Percentiles rank a stretch among this genome's conserved stretches.
phyloP scores from a whole-genome alignment of 2,113 vertebrate species.

The Nycticebus coucang region DNA sequence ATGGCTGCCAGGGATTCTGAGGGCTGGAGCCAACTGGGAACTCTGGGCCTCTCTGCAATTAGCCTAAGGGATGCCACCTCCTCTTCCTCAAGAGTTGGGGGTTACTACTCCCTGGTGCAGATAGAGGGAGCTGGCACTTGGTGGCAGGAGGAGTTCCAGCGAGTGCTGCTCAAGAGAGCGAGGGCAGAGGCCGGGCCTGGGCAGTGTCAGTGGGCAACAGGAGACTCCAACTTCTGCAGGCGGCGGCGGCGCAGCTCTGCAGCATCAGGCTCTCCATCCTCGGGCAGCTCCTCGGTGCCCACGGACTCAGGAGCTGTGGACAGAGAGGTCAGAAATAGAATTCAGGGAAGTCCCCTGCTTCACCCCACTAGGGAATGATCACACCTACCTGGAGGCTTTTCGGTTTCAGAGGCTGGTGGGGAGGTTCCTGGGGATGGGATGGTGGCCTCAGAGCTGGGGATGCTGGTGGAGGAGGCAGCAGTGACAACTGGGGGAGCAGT shows the following conservation, averaged over 20 bases:
- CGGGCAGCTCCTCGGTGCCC: slow-evolving; percentile 59
- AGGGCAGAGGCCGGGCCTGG: slow-evolving; percentile 6
- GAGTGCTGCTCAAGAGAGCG: slow-evolving; percentile 32
- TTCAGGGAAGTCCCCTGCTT: not conserved
- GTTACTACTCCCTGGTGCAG: slow-evolving; percentile 62
- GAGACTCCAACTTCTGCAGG: slow-evolving; percentile 90
- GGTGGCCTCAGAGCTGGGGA: slow-evolving; percentile 47
- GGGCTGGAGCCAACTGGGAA: not conserved
- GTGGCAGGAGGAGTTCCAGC: slow-evolving; percentile 63
- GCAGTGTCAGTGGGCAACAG: slow-evolving; percentile 87
- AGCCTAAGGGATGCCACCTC: slow-evolving; percentile 4
- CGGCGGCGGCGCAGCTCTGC: slow-evolving; percentile 92
- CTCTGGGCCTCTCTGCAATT: not conserved
- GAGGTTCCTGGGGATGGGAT: slow-evolving; percentile 38
- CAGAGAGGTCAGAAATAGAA: not conserved
- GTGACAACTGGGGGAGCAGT: not conserved
- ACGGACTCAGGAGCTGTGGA: not conserved
- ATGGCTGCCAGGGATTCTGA: not conserved
- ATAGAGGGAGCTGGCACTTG: slow-evolving; percentile 67
- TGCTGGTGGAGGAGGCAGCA: slow-evolving; percentile 63
- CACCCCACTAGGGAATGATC: fast-evolving
- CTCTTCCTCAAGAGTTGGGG: slow-evolving; percentile 57
- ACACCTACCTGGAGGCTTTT: slow-evolving; percentile 68
- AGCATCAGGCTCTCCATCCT: slow-evolving; percentile 88
- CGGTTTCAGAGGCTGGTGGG: slow-evolving; percentile 49